phyloP scores from a whole-genome alignment of 1,140 invertebrate species.

The Procambarus clarkii region DNA sequence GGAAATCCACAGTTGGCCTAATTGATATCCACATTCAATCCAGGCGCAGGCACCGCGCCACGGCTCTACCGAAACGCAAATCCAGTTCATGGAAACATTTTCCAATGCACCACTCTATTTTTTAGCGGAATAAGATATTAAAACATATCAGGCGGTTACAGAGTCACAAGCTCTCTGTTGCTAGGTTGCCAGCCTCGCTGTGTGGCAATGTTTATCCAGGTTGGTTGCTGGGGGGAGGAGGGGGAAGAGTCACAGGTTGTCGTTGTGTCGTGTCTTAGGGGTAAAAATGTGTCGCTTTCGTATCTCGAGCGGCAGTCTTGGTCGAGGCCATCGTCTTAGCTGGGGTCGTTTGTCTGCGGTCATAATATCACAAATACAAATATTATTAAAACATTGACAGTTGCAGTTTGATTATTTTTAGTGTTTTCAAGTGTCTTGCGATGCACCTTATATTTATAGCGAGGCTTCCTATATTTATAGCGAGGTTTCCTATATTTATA shows the following conservation, averaged over 20 bases:
- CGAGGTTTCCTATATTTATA: no score
- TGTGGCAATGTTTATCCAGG: neutral
- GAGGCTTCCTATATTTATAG: no score
- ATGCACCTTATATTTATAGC: no score
- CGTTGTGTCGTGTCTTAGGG: neutral
- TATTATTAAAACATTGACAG: no score
- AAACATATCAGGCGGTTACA: neutral
- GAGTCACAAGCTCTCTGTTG: neutral
- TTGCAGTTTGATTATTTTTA: no score
- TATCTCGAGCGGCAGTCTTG: no score
- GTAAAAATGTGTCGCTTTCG: neutral
- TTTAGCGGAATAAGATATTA: slow-evolving; percentile 7
- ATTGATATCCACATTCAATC: neutral
- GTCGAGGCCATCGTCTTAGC: no score
- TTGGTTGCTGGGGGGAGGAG: neutral
- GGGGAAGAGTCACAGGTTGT: neutral
- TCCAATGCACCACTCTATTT: neutral
- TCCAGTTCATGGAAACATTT: neutral
- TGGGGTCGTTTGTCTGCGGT: no score
- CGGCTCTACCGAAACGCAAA: neutral
- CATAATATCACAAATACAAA: no score
- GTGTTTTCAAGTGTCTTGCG: no score
- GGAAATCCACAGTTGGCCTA: neutral
- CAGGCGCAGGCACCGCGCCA: neutral
- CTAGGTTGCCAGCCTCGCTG: neutral